A percentile compares a stretch with the other conserved stretches of the same genome.
Conservation (phyloP, 2,888 invertebrate genomes). For the Petrolisthes cinctipes region DNA sequence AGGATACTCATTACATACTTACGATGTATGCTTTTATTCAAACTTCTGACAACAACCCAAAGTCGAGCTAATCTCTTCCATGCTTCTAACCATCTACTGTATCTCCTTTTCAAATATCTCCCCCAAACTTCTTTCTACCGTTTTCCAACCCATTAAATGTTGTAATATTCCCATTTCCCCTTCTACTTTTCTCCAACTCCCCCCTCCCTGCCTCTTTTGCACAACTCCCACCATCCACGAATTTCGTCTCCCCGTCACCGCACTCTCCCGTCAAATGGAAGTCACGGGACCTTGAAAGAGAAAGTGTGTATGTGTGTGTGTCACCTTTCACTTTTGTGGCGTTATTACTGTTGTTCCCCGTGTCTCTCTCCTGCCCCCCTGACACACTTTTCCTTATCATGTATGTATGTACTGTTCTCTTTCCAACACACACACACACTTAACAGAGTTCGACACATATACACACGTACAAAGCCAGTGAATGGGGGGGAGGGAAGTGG, state of each 20-base stretch:
- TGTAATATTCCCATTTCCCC: too few relatives aligned
- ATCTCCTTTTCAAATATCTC: conserved; percentile 11
- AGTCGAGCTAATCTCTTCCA: too few relatives aligned
- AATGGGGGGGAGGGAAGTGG: too few relatives aligned
- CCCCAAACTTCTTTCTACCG: too few relatives aligned
- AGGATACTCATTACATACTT: too few relatives aligned
- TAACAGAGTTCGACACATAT: neutral
- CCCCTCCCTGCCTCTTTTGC: too few relatives aligned
- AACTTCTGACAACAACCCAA: too few relatives aligned
- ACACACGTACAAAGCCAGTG: too few relatives aligned
- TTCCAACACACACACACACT: neutral
- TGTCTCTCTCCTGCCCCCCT: conserved; percentile 16
- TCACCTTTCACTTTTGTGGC: conserved; percentile 20
- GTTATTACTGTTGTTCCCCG: neutral
- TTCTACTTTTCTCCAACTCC: too few relatives aligned
- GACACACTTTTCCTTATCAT: neutral
- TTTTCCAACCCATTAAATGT: too few relatives aligned
- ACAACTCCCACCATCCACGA: too few relatives aligned
- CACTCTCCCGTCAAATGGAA: neutral
- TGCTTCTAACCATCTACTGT: conserved; percentile 12
- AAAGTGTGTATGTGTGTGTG: conserved; percentile 15
- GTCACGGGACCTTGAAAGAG: conserved; percentile 42
- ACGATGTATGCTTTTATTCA: too few relatives aligned
- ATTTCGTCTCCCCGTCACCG: neutral
- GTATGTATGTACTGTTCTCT: neutral